Base-by-base conservation (phyloP, 1,140 invertebrate species). In the Drosophila azteca region DNA sequence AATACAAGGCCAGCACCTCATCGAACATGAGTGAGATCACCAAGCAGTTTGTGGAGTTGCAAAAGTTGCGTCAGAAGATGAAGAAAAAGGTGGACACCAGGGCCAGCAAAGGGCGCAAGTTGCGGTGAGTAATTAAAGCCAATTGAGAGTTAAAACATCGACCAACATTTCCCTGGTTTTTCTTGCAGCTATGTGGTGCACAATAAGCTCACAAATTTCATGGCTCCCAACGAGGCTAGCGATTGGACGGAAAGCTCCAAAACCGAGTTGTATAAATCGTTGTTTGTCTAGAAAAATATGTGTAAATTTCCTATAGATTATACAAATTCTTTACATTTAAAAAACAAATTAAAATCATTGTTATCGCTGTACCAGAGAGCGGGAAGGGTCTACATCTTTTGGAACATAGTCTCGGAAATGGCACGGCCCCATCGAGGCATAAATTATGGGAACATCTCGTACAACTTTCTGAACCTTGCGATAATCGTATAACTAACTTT, bases 131-230 rank as follows among this genome's bases (percentile, higher is more conserved):
- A 49, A 20, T 13, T 6, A 20, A 44, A 15, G 39, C n/a, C 15
- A 44, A 29, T 55, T 39, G 0, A 35, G 15, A 22, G 6, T 17
- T 17, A 5, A 17, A 48, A 22, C 52, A 11, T 45, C 9, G 44
- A 22, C 53, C 24, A 31, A 54, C 17, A 1, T 20, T 46, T 44
- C 68, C 43, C 5, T 1, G 6, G 54, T 39, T 43, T n/a, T 15
- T 11, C 8, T 48, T 64, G n/a, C 39, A 91, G 90, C 58, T 99
- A 98, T 92, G 95, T 96, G 76, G 95, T 98, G 11, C 97, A 98
- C 92, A 95, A 95, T 44, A 97, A 98, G 92, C 92, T 99, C 20
- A 95, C 98, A 0, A 99, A 98, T 92, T 99, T 97, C 85, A 98
- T 98, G 97, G 97, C 97, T 3, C 96, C 97, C 0, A 93, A 95